phyloP scores from a whole-genome alignment of 2,888 invertebrate species.

The Pandemis cinnamomeana region DNA sequence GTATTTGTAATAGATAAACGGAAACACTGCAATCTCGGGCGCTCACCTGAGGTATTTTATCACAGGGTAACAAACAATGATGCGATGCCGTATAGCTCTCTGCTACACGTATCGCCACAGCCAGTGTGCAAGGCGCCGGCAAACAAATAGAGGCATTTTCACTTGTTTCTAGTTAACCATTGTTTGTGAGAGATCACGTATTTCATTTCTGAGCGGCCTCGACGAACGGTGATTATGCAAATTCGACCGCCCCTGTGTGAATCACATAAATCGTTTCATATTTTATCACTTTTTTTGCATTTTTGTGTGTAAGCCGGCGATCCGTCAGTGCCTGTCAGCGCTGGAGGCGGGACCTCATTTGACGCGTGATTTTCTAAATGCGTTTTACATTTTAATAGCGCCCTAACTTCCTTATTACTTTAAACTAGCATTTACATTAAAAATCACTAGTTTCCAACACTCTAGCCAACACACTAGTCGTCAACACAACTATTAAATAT shows the following conservation, averaged over 20 bases:
- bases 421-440: neutral
- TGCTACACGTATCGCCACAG: constrained; percentile 21
- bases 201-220: constrained; percentile 67
- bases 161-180: constrained; percentile 54
- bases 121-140: neutral
- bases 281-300: constrained; percentile 76
- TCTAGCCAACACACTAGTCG: too few species aligned
- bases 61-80: constrained; percentile 33
- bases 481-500: too few species aligned
- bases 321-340: constrained; percentile 65
- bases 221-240: constrained; percentile 74
- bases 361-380: constrained; percentile 60
- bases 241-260: constrained; percentile 65
- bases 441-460: too few species aligned
- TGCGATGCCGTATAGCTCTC: constrained; percentile 28
- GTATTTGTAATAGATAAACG: constrained; percentile 34
- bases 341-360: constrained; percentile 61
- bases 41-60: constrained; percentile 26
- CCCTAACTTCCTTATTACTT: neutral
- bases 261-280: constrained; percentile 78
- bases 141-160: constrained; percentile 42
- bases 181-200: constrained; percentile 69
- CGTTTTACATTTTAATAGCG: constrained; percentile 19
- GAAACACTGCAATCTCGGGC: constrained; percentile 23
- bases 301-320: constrained; percentile 69